phyloP scores from a whole-genome alignment of 2,888 invertebrate species.

The Pasiphila rectangulata region DNA sequence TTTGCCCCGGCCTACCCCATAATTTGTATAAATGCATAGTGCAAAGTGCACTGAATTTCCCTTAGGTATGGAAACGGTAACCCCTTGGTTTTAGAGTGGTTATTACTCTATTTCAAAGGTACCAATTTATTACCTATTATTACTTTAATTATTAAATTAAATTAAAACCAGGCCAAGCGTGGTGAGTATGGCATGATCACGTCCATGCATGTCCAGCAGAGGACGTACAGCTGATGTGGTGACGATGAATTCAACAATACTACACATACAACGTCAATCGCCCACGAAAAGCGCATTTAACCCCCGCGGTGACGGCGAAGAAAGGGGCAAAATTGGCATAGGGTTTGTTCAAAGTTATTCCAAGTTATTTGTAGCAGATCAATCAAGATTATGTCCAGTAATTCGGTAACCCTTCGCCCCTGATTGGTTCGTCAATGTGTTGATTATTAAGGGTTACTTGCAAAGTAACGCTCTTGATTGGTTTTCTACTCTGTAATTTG shows the following conservation, averaged over 20 bases:
- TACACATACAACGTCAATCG: constrained; percentile 17
- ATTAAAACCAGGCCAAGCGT: too few relatives aligned
- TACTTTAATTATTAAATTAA: too few relatives aligned
- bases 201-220: too few relatives aligned
- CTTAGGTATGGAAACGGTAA: constrained; percentile 23
- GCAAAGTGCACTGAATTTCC: constrained; percentile 18
- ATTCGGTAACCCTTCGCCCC: constrained; percentile 63
- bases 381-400: constrained; percentile 76
- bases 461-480: constrained; percentile 44
- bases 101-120: too few relatives aligned
- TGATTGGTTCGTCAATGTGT: constrained; percentile 71
- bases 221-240: too few relatives aligned
- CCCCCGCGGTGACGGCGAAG: constrained; percentile 25
- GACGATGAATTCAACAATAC: constrained; percentile 3
- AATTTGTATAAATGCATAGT: constrained; percentile 24
- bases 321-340: constrained; percentile 23
- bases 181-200: too few relatives aligned
- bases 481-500: constrained; percentile 44
- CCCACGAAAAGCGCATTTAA: constrained; percentile 32
- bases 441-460: constrained; percentile 67
- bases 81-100: not conserved
- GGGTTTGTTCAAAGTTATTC: constrained; percentile 39
- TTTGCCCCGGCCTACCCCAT: constrained; percentile 14
- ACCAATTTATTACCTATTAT: too few relatives aligned
- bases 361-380: constrained; percentile 75